These are phyloP conservation scores for Incurvaria masculella DNA, from an alignment of 2,888 invertebrate species.

Conservation along the genomic window DNA sequence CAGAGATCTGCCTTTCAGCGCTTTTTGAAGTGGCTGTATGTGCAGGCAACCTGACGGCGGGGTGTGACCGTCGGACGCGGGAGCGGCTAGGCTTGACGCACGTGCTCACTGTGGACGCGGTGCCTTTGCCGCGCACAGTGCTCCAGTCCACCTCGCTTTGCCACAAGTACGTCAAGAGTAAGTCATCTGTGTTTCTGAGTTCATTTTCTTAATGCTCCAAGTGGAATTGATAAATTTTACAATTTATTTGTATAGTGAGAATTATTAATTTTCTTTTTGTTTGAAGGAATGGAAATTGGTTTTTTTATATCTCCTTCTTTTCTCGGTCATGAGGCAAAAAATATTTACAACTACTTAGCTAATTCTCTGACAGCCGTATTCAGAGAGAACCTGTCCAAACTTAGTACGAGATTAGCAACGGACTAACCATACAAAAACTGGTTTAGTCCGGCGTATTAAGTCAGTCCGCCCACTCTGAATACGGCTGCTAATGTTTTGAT, in stretches of 20 bases:
- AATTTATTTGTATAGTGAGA: not conserved
- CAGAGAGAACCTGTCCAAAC: no score
- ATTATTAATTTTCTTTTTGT: not conserved
- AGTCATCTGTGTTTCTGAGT: no score
- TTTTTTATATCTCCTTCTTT: not conserved
- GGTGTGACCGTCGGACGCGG: conserved; percentile 67
- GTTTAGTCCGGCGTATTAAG: no score
- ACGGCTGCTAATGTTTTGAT: not conserved
- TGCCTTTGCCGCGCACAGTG: conserved; percentile 75
- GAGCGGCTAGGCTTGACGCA: conserved; percentile 66
- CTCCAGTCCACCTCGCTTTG: conserved; percentile 58
- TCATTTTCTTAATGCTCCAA: no score
- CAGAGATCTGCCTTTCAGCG: no score
- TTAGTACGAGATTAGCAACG: no score
- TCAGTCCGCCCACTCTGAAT: no score
- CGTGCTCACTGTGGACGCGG: conserved; percentile 80
- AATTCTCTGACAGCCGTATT: no score
- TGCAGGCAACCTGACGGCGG: conserved; percentile 76
- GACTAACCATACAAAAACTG: no score
- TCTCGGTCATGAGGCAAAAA: no score
- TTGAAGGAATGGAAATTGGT: not conserved
- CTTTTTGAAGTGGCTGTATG: conserved; percentile 11
- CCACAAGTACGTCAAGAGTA: conserved; percentile 73
- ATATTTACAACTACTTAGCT: no score
- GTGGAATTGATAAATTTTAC: not conserved